These are phyloP conservation scores for Drosophila recens DNA, from an alignment of 2,888 invertebrate species.

Conservation along the genomic window DNA sequence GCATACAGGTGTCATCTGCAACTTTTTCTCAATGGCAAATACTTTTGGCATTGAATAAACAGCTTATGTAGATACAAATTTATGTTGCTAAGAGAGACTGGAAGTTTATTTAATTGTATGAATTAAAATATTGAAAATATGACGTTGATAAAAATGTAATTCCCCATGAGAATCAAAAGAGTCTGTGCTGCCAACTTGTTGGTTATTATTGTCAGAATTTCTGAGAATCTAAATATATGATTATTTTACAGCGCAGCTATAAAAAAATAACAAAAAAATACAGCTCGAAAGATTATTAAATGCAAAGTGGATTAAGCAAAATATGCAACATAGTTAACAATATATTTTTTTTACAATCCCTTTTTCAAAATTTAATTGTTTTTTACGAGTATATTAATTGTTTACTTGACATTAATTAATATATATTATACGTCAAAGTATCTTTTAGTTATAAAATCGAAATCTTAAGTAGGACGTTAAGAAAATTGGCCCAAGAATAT, in stretches of 20 bases:
- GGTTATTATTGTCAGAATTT: constrained; percentile 4
- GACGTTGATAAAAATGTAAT: constrained; percentile 6
- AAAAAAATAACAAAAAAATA: neutral
- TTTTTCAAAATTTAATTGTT: no score
- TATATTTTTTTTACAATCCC: neutral
- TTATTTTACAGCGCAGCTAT: neutral
- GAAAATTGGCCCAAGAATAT: neutral
- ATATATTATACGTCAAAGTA: neutral
- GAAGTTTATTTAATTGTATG: neutral
- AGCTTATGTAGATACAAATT: neutral
- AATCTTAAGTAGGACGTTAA: neutral
- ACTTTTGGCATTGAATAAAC: constrained; percentile 12
- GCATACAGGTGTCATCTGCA: constrained; percentile 47
- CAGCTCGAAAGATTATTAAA: neutral
- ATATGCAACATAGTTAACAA: neutral
- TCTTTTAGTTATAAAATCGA: neutral
- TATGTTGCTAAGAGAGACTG: neutral
- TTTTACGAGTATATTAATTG: no score
- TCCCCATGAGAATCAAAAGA: neutral
- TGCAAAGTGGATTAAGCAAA: neutral
- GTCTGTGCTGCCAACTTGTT: constrained; percentile 24
- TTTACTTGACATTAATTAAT: neutral
- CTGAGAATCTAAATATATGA: neutral
- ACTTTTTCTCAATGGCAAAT: constrained; percentile 24
- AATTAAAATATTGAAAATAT: no score